Percentiles rank a stretch among this genome's conserved stretches.
These are phyloP conservation scores for Strix aluco DNA, from an alignment of 2,113 vertebrate genomes.

Conservation along the genomic window DNA sequence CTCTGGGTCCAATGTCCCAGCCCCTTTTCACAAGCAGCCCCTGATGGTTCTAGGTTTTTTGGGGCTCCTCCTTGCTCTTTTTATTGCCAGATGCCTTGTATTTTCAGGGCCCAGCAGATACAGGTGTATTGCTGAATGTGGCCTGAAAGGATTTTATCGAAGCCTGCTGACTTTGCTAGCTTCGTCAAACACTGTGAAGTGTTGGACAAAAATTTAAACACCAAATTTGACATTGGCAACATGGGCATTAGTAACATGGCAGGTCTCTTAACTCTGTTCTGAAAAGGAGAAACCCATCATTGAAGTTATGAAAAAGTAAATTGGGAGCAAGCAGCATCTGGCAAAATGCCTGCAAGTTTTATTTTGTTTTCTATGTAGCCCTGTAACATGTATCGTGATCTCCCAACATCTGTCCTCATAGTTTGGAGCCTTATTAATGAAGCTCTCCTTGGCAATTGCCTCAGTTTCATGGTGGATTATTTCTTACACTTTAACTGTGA, in stretches of 20 bases:
- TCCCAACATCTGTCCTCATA: not conserved
- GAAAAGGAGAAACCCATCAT: not conserved
- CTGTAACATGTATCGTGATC: not conserved
- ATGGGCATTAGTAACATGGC: not conserved
- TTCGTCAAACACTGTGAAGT: not conserved
- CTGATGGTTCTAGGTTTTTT: not conserved
- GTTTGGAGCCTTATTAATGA: not conserved
- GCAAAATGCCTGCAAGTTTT: not conserved
- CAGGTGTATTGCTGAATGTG: not conserved
- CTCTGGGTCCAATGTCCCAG: fast-evolving
- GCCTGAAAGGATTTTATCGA: not conserved
- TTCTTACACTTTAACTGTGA: not conserved
- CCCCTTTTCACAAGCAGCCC: not conserved
- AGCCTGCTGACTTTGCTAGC: not conserved
- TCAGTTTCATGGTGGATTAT: not conserved
- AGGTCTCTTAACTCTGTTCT: not conserved
- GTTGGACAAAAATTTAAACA: not conserved
- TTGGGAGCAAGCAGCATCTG: not conserved
- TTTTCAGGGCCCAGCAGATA: not conserved
- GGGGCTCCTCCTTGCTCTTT: not conserved
- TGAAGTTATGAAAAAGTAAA: not conserved
- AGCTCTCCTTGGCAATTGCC: not conserved
- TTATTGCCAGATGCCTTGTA: not conserved
- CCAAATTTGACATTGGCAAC: not conserved
- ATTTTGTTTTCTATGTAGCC: not conserved